Conservation (phyloP, 2,113 vertebrate species). For the Notarius lentiginosus region DNA sequence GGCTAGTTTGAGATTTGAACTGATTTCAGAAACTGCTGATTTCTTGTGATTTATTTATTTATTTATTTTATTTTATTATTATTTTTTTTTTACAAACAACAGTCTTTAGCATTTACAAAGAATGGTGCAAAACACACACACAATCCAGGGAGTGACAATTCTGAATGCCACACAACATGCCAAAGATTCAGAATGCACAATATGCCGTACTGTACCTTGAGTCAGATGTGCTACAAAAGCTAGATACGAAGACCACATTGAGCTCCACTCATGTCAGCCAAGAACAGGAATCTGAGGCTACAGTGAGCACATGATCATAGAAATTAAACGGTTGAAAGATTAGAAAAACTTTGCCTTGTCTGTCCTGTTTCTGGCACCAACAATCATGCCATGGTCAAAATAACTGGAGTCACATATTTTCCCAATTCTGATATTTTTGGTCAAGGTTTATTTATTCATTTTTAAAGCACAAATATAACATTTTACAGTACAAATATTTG, state of each 20-base stretch:
- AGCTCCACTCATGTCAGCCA: neutral
- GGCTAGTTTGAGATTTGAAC: too few relatives aligned
- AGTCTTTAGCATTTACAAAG: too few relatives aligned
- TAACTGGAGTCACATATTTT: neutral
- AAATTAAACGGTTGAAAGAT: neutral
- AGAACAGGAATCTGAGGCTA: neutral
- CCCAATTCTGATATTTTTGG: neutral
- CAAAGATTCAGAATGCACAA: neutral
- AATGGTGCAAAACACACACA: too few relatives aligned
- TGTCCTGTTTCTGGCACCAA: neutral
- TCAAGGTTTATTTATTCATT: neutral
- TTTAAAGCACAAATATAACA: too few relatives aligned
- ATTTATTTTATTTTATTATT: too few relatives aligned
- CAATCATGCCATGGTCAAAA: neutral
- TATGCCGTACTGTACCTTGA: neutral
- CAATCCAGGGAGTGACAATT: neutral
- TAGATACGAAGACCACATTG: neutral
- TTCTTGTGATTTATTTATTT: too few relatives aligned
- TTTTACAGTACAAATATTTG: too few relatives aligned
- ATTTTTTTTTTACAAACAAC: too few relatives aligned
- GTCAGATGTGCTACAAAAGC: neutral
- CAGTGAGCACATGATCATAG: neutral
- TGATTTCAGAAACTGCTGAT: too few relatives aligned
- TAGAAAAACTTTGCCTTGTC: neutral
- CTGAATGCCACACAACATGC: neutral